These are phyloP conservation scores for Antigone vipio DNA, from an alignment of 2,113 vertebrate species.

Conservation along the genomic window DNA sequence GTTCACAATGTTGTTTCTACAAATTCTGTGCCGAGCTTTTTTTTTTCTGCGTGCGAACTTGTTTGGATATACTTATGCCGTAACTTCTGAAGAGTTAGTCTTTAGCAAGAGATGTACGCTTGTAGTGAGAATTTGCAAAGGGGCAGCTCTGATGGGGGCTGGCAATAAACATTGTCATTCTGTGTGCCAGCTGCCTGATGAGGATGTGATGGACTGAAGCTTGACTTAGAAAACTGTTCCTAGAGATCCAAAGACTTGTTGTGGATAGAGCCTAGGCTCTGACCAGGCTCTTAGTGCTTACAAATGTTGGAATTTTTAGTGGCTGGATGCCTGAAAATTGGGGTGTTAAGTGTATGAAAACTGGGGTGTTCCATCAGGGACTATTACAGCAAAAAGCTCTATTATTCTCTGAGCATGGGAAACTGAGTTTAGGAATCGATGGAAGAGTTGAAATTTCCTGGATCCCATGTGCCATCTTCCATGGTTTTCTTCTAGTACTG, in stretches of 20 bases:
- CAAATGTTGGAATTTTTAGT: neutral
- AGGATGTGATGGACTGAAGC: neutral
- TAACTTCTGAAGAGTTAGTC: neutral
- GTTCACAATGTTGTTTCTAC: neutral
- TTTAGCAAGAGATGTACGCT: neutral
- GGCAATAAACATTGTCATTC: neutral
- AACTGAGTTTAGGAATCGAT: neutral
- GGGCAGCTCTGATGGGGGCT: neutral
- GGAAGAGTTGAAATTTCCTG: neutral
- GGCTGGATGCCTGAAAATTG: neutral
- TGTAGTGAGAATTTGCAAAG: neutral
- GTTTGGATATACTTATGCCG: neutral
- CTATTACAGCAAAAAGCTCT: neutral
- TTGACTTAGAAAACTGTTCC: neutral
- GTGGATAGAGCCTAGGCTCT: neutral
- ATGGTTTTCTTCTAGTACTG: neutral
- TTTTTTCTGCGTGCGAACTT: neutral
- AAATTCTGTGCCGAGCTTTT: neutral
- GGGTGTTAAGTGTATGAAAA: neutral
- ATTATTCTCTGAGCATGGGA: neutral
- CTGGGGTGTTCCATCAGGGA: neutral
- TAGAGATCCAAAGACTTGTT: neutral
- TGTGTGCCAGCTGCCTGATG: neutral
- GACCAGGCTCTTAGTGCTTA: neutral
- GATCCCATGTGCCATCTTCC: neutral